Percentiles rank a stretch among this genome's conserved stretches.
phyloP scores from a whole-genome alignment of 2,113 vertebrate genomes.

The Sceloporus undulatus region DNA sequence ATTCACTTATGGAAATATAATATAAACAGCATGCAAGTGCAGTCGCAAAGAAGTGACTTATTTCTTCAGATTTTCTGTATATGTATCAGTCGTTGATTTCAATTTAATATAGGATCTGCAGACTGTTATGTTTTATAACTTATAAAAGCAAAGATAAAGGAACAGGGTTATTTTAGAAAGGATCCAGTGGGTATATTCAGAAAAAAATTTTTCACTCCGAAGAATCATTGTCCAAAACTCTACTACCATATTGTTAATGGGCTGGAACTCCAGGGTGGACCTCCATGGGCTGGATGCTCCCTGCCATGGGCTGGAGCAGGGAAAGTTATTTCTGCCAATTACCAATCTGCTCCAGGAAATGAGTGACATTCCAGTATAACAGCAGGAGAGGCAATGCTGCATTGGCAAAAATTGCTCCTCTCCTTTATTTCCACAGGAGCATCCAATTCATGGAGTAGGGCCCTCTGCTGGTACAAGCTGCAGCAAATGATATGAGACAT shows the following conservation, averaged over 20 bases:
- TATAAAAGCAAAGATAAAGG: conserved; percentile 33
- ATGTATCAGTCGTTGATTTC: neutral
- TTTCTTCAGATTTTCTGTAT: conserved; percentile 4
- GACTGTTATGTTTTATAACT: conserved; percentile 19
- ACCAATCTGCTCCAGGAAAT: no score
- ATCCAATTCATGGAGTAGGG: no score
- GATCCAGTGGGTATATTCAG: neutral
- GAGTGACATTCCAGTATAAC: no score
- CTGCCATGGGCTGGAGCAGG: neutral
- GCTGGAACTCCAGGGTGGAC: neutral
- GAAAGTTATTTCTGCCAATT: no score
- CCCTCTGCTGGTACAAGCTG: no score
- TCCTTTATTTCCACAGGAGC: no score
- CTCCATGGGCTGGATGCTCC: neutral
- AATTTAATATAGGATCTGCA: conserved; percentile 39
- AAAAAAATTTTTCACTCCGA: neutral
- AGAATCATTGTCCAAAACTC: conserved; percentile 64
- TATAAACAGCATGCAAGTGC: conserved; percentile 32
- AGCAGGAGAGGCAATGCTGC: no score
- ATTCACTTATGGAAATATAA: conserved; percentile 53
- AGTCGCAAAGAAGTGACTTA: neutral
- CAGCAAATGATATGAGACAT: no score
- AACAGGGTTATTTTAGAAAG: conserved; percentile 47
- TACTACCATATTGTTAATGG: conserved; percentile 74
- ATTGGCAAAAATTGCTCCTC: no score